phyloP scores from a whole-genome alignment of 1,140 invertebrate species.

The fruit fly (Drosophila melanogaster) region Release_6_plus_ISO1_MT NT_037436.4:3012001-3012500 shows the following conservation, averaged over 20 bases:
- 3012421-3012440: conserved; percentile 31
- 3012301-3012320: conserved; percentile 58
- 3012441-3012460: conserved; percentile 39
- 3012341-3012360: background rate
- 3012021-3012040: conserved; percentile 55
- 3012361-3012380: conserved; percentile 27
- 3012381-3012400: conserved; percentile 34
- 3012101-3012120: conserved; percentile 25
- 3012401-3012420: conserved; percentile 36
- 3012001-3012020: conserved; percentile 57
- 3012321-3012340: conserved; percentile 32
- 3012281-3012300: conserved; percentile 65
- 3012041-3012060: conserved; percentile 68
- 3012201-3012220: conserved; percentile 70
- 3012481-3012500: conserved; percentile 50
- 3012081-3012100: conserved; percentile 31
- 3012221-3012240: conserved; percentile 52
- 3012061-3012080: conserved; percentile 37
- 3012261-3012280: conserved; percentile 45
- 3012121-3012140: conserved; percentile 12
- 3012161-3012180: background rate
- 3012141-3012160: background rate
- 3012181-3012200: conserved; percentile 47
- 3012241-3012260: conserved; percentile 34
- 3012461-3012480: conserved; percentile 24